Evolutionary conservation across 2,797 vertebrate genomes (phyloP), one percentile per base, ranked within the genome.

Genomic region (Onychomys torridus): DNA sequence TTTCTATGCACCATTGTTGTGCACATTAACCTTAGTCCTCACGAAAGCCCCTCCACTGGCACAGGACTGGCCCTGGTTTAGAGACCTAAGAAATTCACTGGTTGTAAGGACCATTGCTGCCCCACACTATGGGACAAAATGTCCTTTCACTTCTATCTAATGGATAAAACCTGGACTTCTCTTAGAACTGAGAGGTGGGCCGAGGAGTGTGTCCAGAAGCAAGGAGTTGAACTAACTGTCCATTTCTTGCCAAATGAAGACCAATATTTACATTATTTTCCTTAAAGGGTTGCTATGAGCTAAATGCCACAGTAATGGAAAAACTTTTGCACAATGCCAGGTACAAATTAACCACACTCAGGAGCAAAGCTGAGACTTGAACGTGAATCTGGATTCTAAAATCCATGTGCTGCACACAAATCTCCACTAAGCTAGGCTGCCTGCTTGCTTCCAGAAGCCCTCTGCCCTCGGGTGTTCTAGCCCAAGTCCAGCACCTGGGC

Each of bases 401-500:
- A n/a, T 10, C 21, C 37, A 7, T 5, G 0, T 2, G 12, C 29
- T 23, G 5, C 1, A 1, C 43, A 23, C 29, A 73, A 16, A 49
- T 76, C 87, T 78, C 21, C 2, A 4, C 10, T 0, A 3, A 10
- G 37, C 27, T 3, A 5, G 34, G 1, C 0, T 0, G 3, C 21
- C 2, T 27, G 14, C 63, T 25, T 10, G 8, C n/a, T 12, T 55
- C 37, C 32, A 16, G 23, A 5, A 1, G 2, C 67, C 77, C 43
- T 46, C 75, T 76, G 73, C 10, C 34, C 49, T 29, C 43, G 8
- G 2, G 29, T 37, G 21, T 73, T 63, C 59, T 29, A 57, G 16
- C 34, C 34, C 84, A 9, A 10, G 55, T 40, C 71, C 52, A 4
- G 16, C 5, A 37, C 5, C 37, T 55, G 32, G 6, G 83, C 43